Conservation (phyloP, 2,888 invertebrate species). For the Epirrita christyi region DNA sequence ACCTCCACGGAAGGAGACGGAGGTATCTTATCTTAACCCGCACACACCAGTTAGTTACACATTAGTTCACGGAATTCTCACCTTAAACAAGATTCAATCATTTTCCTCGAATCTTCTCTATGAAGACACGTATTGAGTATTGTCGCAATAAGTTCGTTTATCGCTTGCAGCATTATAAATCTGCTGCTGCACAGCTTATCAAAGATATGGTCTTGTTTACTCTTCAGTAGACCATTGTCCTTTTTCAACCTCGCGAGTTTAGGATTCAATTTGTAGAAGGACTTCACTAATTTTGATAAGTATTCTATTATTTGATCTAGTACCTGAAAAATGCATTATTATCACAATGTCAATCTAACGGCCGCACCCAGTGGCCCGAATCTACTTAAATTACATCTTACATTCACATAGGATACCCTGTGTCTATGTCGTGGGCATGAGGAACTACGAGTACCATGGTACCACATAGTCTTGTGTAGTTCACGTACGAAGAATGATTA, state of each 20-base stretch:
- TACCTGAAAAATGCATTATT: constrained; percentile 77
- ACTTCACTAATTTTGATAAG: constrained; percentile 78
- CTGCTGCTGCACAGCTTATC: constrained; percentile 81
- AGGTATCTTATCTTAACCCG: too few species aligned
- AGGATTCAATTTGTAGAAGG: constrained; percentile 81
- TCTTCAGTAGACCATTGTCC: constrained; percentile 65
- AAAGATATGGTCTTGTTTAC: constrained; percentile 81
- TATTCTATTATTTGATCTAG: constrained; percentile 84
- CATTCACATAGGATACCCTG: too few species aligned
- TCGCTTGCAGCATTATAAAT: constrained; percentile 82
- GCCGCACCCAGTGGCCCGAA: too few species aligned
- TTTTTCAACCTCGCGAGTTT: constrained; percentile 76
- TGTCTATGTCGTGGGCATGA: too few species aligned
- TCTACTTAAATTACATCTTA: too few species aligned
- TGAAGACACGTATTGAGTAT: constrained; percentile 81
- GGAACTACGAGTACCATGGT: too few species aligned
- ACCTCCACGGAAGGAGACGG: too few species aligned
- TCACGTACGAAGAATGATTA: too few species aligned
- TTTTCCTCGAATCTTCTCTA: constrained; percentile 84
- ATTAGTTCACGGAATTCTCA: constrained; percentile 47
- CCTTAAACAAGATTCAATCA: constrained; percentile 84
- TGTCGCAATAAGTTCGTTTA: constrained; percentile 81
- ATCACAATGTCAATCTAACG: too few species aligned
- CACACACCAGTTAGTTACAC: too few species aligned
- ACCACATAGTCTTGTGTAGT: too few species aligned